These are phyloP conservation scores for Solenopsis invicta DNA, from an alignment of 1,140 invertebrate species.

Conservation along the genomic window DNA sequence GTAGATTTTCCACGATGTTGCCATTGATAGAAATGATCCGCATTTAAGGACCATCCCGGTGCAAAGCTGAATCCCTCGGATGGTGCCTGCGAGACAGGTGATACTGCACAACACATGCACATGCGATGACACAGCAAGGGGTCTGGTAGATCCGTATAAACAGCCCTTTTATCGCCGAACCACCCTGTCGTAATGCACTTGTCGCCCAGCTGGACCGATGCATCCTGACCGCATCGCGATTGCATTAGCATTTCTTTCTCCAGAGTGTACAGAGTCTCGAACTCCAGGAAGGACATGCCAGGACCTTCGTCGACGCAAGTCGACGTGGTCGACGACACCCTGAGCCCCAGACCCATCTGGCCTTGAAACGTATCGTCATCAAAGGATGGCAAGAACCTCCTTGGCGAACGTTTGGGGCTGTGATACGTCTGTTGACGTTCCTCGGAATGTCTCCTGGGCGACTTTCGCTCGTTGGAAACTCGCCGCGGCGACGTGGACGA, in stretches of 20 bases:
- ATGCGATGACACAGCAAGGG: slow-evolving; percentile 63
- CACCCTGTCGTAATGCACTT: slow-evolving; percentile 75
- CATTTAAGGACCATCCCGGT: slow-evolving; percentile 81
- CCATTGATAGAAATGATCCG: slow-evolving; percentile 83
- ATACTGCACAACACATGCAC: slow-evolving; percentile 10
- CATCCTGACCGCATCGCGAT: slow-evolving; percentile 66
- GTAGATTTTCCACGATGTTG: slow-evolving; percentile 81
- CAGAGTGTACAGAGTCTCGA: slow-evolving; percentile 81
- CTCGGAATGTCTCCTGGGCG: slow-evolving; percentile 63
- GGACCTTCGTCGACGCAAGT: slow-evolving; percentile 65
- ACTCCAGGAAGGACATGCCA: slow-evolving; percentile 82
- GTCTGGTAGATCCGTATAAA: slow-evolving; percentile 81
- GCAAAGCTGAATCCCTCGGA: slow-evolving; percentile 82
- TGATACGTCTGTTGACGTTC: slow-evolving; percentile 63
- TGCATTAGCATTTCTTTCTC: slow-evolving; percentile 79
- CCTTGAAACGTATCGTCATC: slow-evolving; percentile 69
- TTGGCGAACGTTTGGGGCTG: slow-evolving; percentile 67
- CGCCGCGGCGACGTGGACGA: slow-evolving; percentile 63
- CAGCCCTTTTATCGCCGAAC: slow-evolving; percentile 73
- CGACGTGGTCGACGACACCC: slow-evolving; percentile 56
- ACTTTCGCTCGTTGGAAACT: slow-evolving; percentile 21
- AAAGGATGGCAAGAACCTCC: slow-evolving; percentile 33
- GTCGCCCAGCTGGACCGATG: slow-evolving; percentile 72
- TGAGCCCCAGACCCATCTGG: slow-evolving; percentile 75
- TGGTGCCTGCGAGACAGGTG: slow-evolving; percentile 68